These are phyloP conservation scores for Ricordea florida DNA, from an alignment of 92 coral and sea anemone species.

Conservation along the genomic window DNA sequence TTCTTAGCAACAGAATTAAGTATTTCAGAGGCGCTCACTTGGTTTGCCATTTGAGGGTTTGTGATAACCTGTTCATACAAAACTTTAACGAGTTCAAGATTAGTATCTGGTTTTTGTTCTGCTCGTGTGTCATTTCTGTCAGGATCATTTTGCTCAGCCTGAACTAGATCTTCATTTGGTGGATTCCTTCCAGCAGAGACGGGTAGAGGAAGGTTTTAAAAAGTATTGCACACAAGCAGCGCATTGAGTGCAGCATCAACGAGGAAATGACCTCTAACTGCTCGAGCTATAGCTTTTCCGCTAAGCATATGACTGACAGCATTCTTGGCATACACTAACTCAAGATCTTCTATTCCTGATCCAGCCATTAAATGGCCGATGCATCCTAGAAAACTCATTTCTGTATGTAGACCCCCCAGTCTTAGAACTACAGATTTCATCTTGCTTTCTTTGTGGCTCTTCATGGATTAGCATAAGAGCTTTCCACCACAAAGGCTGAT, in stretches of 20 bases:
- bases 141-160: too few relatives aligned
- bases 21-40: not conserved
- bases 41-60: not conserved
- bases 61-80: not conserved
- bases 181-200: too few relatives aligned
- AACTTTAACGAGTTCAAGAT: too few relatives aligned
- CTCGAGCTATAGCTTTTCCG: constrained; percentile 5
- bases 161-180: too few relatives aligned
- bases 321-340: too few relatives aligned
- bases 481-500: constrained; percentile 72
- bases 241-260: constrained; percentile 2
- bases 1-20: not conserved
- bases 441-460: constrained; percentile 29
- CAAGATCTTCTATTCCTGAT: too few relatives aligned
- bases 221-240: too few relatives aligned
- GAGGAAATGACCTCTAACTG: constrained; percentile 1
- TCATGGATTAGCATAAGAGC: constrained; percentile 22
- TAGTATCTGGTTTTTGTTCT: too few relatives aligned
- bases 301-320: too few relatives aligned
- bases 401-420: constrained; percentile 19
- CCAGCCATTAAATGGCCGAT: constrained; percentile 3
- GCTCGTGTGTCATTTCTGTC: too few relatives aligned
- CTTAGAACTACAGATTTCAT: constrained; percentile 2
- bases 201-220: too few relatives aligned
- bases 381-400: constrained; percentile 5